These are phyloP conservation scores for Mercenaria mercenaria DNA, from an alignment of 1,140 invertebrate species.

Conservation along the genomic window DNA sequence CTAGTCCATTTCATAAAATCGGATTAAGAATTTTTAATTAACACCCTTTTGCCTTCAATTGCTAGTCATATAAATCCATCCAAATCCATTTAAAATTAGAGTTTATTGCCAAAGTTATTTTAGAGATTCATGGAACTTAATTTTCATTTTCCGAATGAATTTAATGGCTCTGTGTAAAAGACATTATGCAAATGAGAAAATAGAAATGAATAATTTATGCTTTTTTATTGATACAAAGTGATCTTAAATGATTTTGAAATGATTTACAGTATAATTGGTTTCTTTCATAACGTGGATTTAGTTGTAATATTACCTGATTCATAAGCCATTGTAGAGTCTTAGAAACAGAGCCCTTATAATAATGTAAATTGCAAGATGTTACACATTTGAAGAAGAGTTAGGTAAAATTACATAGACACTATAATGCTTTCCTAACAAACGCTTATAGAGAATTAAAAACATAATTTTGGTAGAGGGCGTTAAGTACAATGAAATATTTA, in stretches of 20 bases:
- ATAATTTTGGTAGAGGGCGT: background rate
- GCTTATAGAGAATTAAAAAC: no score
- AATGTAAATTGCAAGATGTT: background rate
- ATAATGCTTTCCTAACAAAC: no score
- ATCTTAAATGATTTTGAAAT: background rate
- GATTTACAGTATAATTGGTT: background rate
- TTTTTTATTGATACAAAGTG: no score
- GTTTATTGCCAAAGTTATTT: background rate
- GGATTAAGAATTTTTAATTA: background rate
- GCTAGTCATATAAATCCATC: background rate
- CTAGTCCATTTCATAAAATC: background rate
- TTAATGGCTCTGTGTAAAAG: no score
- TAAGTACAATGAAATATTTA: background rate
- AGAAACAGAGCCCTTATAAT: background rate
- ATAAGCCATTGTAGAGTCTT: background rate
- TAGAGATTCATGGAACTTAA: background rate
- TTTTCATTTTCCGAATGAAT: no score
- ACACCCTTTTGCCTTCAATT: background rate
- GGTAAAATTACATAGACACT: background rate
- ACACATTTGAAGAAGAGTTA: background rate
- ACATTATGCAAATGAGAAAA: no score
- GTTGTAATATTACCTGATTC: slow-evolving; percentile 15
- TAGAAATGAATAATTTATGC: no score
- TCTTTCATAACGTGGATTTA: background rate
- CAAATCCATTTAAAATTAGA: background rate